Conservation (phyloP, 2,113 vertebrate genomes). For the Oncorhynchus masou region DNA sequence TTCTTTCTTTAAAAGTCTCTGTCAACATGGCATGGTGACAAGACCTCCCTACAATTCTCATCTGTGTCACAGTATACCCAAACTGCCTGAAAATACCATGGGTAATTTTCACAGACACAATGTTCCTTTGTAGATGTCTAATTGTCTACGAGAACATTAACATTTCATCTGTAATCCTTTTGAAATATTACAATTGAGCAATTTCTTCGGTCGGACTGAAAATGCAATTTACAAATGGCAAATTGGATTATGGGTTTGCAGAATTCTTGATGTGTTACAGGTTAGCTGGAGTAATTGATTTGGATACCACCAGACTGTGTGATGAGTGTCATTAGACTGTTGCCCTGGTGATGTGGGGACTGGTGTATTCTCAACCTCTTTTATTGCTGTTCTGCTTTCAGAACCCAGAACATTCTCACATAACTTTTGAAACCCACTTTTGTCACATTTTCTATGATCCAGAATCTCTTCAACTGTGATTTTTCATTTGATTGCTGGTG, state of each 20-base stretch:
- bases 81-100: constrained; percentile 28
- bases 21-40: constrained; percentile 33
- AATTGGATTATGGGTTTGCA: constrained; percentile 72
- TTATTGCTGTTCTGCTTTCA: neutral
- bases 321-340: constrained; percentile 67
- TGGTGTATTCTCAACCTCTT: neutral
- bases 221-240: constrained; percentile 70
- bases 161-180: constrained; percentile 67
- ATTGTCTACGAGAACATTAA: constrained; percentile 70
- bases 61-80: constrained; percentile 23
- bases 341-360: constrained; percentile 55
- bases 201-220: constrained; percentile 62
- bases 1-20: constrained; percentile 30
- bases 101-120: constrained; percentile 56
- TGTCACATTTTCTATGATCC: neutral
- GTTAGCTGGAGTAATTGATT: constrained; percentile 71
- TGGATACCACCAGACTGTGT: constrained; percentile 66
- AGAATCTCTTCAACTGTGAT: constrained; percentile 39
- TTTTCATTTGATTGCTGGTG: constrained; percentile 14
- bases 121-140: constrained; percentile 57
- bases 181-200: constrained; percentile 62
- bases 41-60: constrained; percentile 20
- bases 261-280: constrained; percentile 69
- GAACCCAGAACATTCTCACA: neutral
- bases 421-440: neutral